These are phyloP conservation scores for Chrysina gloriosa DNA, from an alignment of 2,888 invertebrate genomes.

Conservation along the genomic window DNA sequence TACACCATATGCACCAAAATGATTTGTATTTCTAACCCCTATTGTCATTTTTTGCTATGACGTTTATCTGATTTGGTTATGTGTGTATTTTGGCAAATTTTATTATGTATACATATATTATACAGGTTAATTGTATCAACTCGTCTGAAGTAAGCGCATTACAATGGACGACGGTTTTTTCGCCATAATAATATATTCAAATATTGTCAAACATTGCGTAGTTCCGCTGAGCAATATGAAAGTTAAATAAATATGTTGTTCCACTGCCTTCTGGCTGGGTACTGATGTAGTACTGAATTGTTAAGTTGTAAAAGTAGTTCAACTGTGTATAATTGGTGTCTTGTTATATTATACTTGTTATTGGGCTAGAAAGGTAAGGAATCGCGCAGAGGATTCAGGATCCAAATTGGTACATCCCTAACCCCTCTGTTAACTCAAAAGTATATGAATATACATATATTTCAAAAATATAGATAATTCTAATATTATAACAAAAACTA, in stretches of 20 bases:
- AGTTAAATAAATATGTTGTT: constrained; percentile 50
- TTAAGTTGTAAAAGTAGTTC: constrained; percentile 51
- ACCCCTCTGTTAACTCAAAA: constrained; percentile 30
- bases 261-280: constrained; percentile 53
- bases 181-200: constrained; percentile 14
- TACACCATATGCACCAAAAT: neutral
- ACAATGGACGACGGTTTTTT: constrained; percentile 22
- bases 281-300: constrained; percentile 48
- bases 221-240: constrained; percentile 52
- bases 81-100: no score
- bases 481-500: constrained; percentile 26
- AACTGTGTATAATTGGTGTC: constrained; percentile 46
- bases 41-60: no score
- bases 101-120: no score
- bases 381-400: constrained; percentile 11
- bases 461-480: constrained; percentile 23
- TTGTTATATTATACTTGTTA: constrained; percentile 40
- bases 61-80: no score
- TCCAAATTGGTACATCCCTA: constrained; percentile 19
- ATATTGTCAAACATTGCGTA: constrained; percentile 21
- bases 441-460: constrained; percentile 27
- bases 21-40: no score
- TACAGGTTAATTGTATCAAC: neutral
- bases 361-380: constrained; percentile 23
- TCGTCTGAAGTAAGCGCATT: constrained; percentile 36